Evolutionary conservation across 2,113 vertebrate species (phyloP).

Genomic region (Lophochroa leadbeateri): DNA sequence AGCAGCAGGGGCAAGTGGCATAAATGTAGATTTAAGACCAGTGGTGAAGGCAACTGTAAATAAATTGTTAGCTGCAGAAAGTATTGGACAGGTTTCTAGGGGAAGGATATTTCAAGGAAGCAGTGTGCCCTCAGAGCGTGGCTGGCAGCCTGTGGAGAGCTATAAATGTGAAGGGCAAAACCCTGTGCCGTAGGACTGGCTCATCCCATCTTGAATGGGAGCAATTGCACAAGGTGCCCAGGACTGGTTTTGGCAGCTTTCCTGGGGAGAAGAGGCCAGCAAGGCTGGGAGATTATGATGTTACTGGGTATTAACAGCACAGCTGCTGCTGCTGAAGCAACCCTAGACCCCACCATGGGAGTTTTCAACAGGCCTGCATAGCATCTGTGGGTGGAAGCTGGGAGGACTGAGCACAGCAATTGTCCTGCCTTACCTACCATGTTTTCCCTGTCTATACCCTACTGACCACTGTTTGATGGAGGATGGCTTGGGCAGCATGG

Average conservation of each 20-base stretch:
- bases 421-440: background rate
- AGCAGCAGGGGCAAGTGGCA: background rate
- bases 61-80: background rate
- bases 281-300: background rate
- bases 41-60: slow-evolving; percentile 15
- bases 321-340: background rate
- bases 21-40: slow-evolving; percentile 33
- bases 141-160: background rate
- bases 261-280: background rate
- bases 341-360: background rate
- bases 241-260: background rate
- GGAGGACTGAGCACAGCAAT: background rate
- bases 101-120: background rate
- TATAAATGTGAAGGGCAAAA: background rate
- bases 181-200: fast-evolving
- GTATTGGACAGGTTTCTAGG: background rate
- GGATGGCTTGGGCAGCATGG: background rate
- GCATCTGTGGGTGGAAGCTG: background rate
- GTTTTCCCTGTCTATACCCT: background rate
- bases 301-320: background rate
- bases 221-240: background rate
- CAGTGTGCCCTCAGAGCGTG: background rate
- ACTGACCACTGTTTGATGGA: fast-evolving
- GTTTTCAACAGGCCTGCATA: background rate
- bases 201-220: background rate